These are phyloP conservation scores for Scaptomyza parva DNA, from an alignment of 2,888 invertebrate species.

Conservation along the genomic window DNA sequence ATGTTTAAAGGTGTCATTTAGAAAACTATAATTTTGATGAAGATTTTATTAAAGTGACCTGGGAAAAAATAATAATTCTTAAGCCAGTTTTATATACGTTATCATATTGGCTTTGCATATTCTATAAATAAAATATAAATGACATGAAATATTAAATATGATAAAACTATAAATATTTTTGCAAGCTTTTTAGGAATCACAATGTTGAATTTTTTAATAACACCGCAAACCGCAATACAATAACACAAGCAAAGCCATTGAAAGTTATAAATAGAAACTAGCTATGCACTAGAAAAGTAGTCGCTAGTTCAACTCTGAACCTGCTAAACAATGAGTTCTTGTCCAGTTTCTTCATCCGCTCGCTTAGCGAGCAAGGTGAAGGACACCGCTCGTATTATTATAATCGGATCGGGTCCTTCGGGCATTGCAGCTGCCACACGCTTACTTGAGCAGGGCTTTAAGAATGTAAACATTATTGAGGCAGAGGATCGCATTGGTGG, in stretches of 20 bases:
- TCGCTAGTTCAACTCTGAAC: constrained; percentile 4
- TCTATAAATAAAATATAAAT: neutral
- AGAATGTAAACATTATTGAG: constrained; percentile 87
- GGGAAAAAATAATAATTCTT: no score
- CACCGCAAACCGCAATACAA: constrained; percentile 20
- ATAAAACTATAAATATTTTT: neutral
- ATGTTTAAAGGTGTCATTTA: neutral
- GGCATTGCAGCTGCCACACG: constrained; percentile 84
- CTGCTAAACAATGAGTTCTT: constrained; percentile 29
- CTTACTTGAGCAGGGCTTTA: constrained; percentile 83
- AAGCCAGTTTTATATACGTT: neutral
- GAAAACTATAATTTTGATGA: no score
- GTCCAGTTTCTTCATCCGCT: neutral
- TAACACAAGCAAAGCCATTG: constrained; percentile 1
- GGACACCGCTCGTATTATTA: constrained; percentile 75
- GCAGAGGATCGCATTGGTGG: constrained; percentile 89
- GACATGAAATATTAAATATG: neutral
- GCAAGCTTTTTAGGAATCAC: neutral
- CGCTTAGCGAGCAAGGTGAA: constrained; percentile 22
- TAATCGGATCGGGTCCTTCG: constrained; percentile 83
- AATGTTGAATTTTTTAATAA: constrained; percentile 29
- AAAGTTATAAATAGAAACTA: constrained; percentile 13
- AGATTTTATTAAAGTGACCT: no score
- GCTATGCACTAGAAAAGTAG: neutral
- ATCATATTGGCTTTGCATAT: constrained; percentile 4